Percentiles rank a stretch among this genome's conserved stretches.
Evolutionary conservation across 2,113 vertebrate species (phyloP).

Genomic region (Brachyistius frenatus): DNA sequence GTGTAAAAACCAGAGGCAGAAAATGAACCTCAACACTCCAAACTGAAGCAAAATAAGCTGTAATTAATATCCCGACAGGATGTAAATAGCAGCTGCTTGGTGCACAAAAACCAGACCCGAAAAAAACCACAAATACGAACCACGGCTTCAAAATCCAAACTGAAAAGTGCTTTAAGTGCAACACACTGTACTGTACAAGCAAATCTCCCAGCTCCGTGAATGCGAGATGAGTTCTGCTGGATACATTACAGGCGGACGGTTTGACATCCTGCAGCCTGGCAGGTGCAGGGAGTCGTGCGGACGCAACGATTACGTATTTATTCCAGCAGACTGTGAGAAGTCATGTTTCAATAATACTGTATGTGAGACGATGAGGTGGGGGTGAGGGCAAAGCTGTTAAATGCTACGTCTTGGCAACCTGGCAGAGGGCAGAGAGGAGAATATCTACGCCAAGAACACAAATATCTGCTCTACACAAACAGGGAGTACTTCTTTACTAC

Average conservation of each 20-base stretch:
- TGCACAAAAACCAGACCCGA: background rate
- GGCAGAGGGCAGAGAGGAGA: background rate
- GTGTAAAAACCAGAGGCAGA: no score
- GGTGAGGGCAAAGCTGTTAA: background rate
- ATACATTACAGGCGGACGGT: conserved; percentile 18
- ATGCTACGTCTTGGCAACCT: background rate
- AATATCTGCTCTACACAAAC: no score
- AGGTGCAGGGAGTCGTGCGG: conserved; percentile 24
- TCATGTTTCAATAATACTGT: conserved; percentile 4
- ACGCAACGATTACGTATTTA: conserved; percentile 34
- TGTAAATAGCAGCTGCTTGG: background rate
- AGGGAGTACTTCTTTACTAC: no score
- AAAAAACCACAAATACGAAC: no score
- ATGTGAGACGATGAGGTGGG: conserved; percentile 4
- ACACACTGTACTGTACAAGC: background rate
- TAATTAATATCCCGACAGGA: background rate
- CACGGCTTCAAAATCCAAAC: conserved; percentile 8
- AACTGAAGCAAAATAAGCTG: no score
- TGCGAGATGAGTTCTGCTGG: conserved; percentile 6
- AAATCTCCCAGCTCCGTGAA: background rate
- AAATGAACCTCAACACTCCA: no score
- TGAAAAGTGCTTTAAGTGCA: background rate
- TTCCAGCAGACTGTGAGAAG: conserved; percentile 1
- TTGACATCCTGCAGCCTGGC: conserved; percentile 39
- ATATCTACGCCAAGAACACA: background rate